Conservation (phyloP, 2,113 vertebrate genomes). For the Laticauda colubrina region DNA sequence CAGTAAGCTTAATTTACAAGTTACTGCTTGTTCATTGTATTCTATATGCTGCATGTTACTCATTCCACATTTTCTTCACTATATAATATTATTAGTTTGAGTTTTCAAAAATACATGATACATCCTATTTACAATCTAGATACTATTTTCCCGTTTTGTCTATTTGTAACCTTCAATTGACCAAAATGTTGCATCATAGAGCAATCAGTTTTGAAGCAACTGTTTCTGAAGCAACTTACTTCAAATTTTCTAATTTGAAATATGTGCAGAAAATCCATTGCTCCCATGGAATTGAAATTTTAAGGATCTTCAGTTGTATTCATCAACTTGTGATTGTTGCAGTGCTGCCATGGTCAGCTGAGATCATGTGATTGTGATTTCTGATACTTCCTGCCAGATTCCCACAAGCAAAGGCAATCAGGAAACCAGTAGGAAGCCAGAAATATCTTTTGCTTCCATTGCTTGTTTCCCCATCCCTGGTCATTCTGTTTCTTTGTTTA, state of each 20-base stretch:
- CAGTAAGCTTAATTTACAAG: constrained; percentile 72
- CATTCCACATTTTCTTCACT: constrained; percentile 45
- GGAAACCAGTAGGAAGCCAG: not conserved
- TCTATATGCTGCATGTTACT: constrained; percentile 40
- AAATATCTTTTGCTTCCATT: not conserved
- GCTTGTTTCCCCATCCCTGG: not conserved
- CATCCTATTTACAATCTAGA: constrained; percentile 52
- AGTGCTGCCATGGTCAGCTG: not conserved
- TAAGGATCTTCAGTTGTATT: not conserved
- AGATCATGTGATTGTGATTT: not conserved
- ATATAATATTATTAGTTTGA: constrained; percentile 38
- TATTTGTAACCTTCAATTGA: not conserved
- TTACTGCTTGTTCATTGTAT: constrained; percentile 48
- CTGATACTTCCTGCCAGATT: not conserved
- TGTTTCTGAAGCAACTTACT: not conserved
- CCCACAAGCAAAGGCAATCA: not conserved
- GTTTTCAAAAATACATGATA: constrained; percentile 69
- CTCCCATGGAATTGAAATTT: not conserved
- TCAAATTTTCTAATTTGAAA: not conserved
- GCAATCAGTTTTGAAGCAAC: not conserved
- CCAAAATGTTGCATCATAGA: not conserved
- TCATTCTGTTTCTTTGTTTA: not conserved
- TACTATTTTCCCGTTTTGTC: not conserved
- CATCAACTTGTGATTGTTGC: not conserved
- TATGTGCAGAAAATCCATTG: not conserved